Evolutionary conservation across 2,797 vertebrate species (phyloP).

Genomic region (Sebastes cheni): DNA sequence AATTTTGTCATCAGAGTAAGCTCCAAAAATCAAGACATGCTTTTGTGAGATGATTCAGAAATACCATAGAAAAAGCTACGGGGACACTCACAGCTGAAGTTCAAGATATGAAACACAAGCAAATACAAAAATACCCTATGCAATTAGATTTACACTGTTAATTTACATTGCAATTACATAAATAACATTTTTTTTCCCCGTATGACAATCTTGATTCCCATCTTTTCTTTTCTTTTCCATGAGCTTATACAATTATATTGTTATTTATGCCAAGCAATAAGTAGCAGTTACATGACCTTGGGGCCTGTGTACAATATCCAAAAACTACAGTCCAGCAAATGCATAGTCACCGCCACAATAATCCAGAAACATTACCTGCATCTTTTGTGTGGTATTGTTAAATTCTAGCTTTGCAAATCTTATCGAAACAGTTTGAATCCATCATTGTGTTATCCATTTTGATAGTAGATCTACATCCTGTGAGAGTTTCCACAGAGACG

Average conservation of each 20-base stretch:
- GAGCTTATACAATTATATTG: background rate
- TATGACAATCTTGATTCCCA: background rate
- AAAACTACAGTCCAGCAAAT: background rate
- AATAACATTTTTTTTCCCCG: background rate
- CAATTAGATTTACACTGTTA: conserved; percentile 19
- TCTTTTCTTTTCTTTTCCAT: background rate
- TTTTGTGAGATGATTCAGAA: conserved; percentile 25
- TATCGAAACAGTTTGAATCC: background rate
- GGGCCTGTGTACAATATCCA: background rate
- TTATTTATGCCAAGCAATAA: background rate
- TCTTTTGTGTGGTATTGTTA: background rate
- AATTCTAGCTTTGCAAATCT: background rate
- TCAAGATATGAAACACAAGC: conserved; percentile 42
- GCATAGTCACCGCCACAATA: background rate
- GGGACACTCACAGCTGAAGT: conserved; percentile 14
- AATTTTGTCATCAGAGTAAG: conserved; percentile 13
- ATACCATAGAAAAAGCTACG: conserved; percentile 26
- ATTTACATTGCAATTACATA: conserved; percentile 28
- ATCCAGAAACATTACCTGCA: background rate
- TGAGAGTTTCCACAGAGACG: conserved; percentile 3
- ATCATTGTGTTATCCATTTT: background rate
- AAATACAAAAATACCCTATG: conserved; percentile 55
- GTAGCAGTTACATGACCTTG: background rate
- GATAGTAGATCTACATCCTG: background rate
- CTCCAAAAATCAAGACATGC: conserved; percentile 34